Evolutionary conservation across 1,140 invertebrate species (phyloP).

Genomic region (Adelges cooleyi): DNA sequence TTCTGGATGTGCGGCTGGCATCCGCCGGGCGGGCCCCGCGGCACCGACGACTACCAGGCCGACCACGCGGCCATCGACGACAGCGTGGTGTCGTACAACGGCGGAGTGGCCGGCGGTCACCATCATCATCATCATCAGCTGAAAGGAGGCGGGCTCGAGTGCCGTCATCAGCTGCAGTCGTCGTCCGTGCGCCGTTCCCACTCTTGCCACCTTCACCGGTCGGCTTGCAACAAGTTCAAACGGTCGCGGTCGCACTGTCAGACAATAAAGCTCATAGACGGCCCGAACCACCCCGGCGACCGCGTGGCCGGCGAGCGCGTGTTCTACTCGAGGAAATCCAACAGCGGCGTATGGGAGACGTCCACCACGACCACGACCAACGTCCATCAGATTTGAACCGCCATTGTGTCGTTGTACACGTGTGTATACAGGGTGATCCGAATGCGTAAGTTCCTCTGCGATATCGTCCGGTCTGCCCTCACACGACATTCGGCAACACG

Average conservation of each 20-base stretch:
- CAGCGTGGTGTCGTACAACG: slow-evolving; percentile 5
- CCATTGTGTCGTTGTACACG: neutral
- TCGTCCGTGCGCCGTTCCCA: no score
- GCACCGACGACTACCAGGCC: slow-evolving; percentile 31
- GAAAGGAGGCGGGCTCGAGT: neutral
- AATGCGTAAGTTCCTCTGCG: no score
- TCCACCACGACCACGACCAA: neutral
- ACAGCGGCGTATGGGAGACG: neutral
- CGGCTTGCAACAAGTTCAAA: neutral
- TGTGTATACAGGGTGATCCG: neutral
- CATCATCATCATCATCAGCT: no score
- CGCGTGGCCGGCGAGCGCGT: no score
- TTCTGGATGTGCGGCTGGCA: slow-evolving; percentile 41
- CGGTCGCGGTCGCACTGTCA: neutral
- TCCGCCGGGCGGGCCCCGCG: slow-evolving; percentile 44
- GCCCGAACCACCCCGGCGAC: no score
- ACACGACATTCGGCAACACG: no score
- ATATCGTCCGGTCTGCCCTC: no score
- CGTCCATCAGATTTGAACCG: neutral
- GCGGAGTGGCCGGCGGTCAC: neutral
- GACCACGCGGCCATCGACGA: neutral
- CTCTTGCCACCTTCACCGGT: neutral
- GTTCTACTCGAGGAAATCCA: neutral
- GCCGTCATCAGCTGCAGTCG: neutral
- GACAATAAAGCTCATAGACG: no score